Percentiles rank a stretch among this genome's conserved stretches.
Conservation (phyloP, 2,888 invertebrate genomes). For the Polydesmus complanatus region DNA sequence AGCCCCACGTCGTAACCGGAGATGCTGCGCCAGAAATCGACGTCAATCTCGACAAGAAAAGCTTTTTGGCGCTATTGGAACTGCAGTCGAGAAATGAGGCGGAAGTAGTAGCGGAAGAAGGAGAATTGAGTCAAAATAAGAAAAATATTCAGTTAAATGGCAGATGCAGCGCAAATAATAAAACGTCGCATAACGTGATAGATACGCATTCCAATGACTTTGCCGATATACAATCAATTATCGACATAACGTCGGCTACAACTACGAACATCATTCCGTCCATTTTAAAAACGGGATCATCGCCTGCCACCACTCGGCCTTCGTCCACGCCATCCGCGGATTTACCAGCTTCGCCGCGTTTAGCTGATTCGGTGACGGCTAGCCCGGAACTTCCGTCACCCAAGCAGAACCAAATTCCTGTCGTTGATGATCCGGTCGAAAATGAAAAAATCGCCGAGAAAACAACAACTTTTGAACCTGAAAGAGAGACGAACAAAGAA, state of each 20-base stretch:
- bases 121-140: no score
- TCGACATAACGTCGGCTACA: slow-evolving; percentile 63
- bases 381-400: slow-evolving; percentile 20
- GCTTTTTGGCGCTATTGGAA: slow-evolving; percentile 67
- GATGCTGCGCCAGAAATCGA: slow-evolving; percentile 35
- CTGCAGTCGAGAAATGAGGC: slow-evolving; percentile 39
- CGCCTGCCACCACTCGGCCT: slow-evolving; percentile 17
- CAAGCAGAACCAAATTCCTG: not conserved
- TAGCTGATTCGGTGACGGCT: slow-evolving; percentile 25
- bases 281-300: slow-evolving; percentile 17
- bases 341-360: slow-evolving; percentile 24
- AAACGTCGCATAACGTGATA: not conserved
- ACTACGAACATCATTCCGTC: slow-evolving; percentile 17
- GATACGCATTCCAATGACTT: slow-evolving; percentile 40
- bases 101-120: not conserved
- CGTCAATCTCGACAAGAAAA: slow-evolving; percentile 46
- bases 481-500: not conserved
- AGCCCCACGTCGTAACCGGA: slow-evolving; percentile 33
- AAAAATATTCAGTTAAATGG: not conserved
- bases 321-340: slow-evolving; percentile 20
- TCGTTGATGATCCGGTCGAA: slow-evolving; percentile 8
- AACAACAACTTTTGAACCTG: no score
- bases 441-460: not conserved
- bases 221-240: slow-evolving; percentile 71
- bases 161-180: not conserved